Conservation (phyloP, 2,888 invertebrate species). For the Oxyteleia sp. region DNA sequence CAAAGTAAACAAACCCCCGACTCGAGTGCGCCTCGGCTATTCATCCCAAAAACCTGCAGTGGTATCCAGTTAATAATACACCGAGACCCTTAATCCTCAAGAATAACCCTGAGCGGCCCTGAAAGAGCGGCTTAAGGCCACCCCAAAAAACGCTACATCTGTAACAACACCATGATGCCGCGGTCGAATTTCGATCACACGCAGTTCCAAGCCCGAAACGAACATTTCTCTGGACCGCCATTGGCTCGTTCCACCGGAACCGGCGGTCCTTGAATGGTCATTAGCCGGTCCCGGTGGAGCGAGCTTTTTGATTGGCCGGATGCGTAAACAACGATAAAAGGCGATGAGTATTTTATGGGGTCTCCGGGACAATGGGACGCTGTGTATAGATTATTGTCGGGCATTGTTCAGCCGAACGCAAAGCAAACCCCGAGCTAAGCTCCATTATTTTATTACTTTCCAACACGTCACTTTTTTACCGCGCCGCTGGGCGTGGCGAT, state of each 20-base stretch:
- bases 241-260: slow-evolving; percentile 85
- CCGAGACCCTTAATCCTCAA: slow-evolving; percentile 82
- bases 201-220: slow-evolving; percentile 5
- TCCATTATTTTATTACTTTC: slow-evolving; percentile 87
- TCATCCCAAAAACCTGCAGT: slow-evolving; percentile 77
- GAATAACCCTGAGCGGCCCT: slow-evolving; percentile 80
- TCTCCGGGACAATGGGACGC: slow-evolving; percentile 82
- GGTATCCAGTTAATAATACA: slow-evolving; percentile 85
- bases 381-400: slow-evolving; percentile 82
- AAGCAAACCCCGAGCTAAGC: slow-evolving; percentile 77
- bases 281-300: slow-evolving; percentile 77
- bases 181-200: slow-evolving; percentile 75
- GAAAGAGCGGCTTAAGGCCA: slow-evolving; percentile 72
- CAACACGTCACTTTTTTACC: slow-evolving; percentile 84
- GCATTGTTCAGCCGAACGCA: slow-evolving; percentile 82
- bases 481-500: slow-evolving; percentile 82
- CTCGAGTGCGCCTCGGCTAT: slow-evolving; percentile 34
- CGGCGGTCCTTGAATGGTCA: slow-evolving; percentile 71
- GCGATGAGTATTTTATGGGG: slow-evolving; percentile 87
- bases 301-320: slow-evolving; percentile 82
- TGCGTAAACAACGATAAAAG: slow-evolving; percentile 86
- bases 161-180: slow-evolving; percentile 84
- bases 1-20: slow-evolving; percentile 54
- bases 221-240: slow-evolving; percentile 72
- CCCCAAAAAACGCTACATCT: slow-evolving; percentile 82